Evolutionary conservation across 2,888 invertebrate genomes (phyloP), one percentile per base, ranked within the genome.

Genomic region (Dicycla oo): DNA sequence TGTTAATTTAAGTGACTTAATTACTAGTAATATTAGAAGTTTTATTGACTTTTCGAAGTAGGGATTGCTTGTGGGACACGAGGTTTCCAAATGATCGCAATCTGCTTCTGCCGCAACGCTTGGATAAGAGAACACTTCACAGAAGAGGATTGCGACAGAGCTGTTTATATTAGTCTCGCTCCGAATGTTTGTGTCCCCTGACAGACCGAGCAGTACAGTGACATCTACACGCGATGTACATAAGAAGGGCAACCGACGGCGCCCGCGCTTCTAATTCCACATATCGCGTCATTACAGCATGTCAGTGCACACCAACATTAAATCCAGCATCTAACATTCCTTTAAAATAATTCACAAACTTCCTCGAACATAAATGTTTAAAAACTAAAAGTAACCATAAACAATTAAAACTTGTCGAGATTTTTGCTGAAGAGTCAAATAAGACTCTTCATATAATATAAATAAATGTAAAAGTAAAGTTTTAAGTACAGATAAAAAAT

Each of bases 1-100:
- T 18, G 30, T 51, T 62, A 62, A 34, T 49, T n/a, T n/a, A n/a
- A n/a, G n/a, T n/a, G n/a, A n/a, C n/a, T n/a, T n/a, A n/a, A n/a
- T n/a, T n/a, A n/a, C n/a, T n/a, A n/a, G n/a, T n/a, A n/a, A n/a
- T n/a, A n/a, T 62, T 66, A 53, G 26, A 60, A 45, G 18, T 70
- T 56, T 72, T 49, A 84, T 84, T 85, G 86, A 84, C 84, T 80
- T 71, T 78, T 72, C 64, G 40, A 47, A 58, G 85, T 85, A 84
- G 84, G 84, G 83, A 38, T 80, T 66, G 53, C 65, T 67, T 85
- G 69, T 78, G 78, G 74, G 85, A 83, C 84, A 77, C 65, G n/a
- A n/a, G 10, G 54, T 72, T 72, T 80, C 85, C 80, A 63, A 62
- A 57, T 26, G 8, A 63, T 78, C 47, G 66, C 57, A 54, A 74